Percentiles rank a stretch among this genome's conserved stretches.
These are phyloP conservation scores for Rynchops niger DNA, from an alignment of 2,113 vertebrate species.

Conservation along the genomic window DNA sequence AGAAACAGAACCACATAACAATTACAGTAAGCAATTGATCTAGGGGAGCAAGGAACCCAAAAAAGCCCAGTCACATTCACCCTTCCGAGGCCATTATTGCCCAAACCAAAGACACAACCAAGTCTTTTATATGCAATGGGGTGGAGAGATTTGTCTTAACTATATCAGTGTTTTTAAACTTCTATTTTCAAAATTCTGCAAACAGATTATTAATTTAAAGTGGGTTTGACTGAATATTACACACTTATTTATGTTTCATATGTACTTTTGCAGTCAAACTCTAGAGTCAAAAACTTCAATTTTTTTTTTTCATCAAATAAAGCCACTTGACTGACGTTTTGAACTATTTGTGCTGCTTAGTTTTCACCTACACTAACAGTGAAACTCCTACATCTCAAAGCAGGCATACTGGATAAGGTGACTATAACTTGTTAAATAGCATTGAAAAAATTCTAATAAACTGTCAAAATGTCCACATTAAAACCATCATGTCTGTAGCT, in stretches of 20 bases:
- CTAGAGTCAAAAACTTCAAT: background rate
- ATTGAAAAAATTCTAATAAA: constrained; percentile 6
- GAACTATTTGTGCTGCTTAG: background rate
- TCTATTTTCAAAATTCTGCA: background rate
- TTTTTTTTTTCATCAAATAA: background rate
- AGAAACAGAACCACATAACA: background rate
- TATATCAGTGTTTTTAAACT: background rate
- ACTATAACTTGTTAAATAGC: background rate
- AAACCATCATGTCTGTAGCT: background rate
- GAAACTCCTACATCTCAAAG: background rate
- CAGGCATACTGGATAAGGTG: background rate
- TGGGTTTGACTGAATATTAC: background rate
- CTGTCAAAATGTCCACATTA: background rate
- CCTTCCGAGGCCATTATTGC: background rate
- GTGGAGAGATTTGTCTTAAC: background rate
- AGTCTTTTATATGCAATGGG: background rate
- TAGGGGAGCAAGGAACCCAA: background rate
- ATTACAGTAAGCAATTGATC: background rate
- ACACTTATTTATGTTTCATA: background rate
- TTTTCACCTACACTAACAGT: background rate
- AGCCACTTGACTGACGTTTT: background rate
- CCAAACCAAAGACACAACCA: background rate
- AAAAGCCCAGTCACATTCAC: background rate
- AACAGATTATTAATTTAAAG: background rate
- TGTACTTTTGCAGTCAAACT: background rate